These are phyloP conservation scores for Edolisoma coerulescens DNA, from an alignment of 2,113 vertebrate species.

Conservation along the genomic window DNA sequence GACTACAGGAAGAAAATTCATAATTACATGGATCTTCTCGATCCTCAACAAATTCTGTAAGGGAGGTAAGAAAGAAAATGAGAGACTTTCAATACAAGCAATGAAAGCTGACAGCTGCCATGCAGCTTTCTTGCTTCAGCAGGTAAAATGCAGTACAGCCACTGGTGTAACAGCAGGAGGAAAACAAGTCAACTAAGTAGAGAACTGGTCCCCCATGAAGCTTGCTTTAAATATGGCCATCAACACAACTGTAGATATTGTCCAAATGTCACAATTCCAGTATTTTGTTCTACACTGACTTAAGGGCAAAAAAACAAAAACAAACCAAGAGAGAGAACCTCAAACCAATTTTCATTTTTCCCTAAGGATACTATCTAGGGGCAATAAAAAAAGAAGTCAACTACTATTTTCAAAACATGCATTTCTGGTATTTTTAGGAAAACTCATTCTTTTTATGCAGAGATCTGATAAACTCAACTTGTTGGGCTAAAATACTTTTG, in stretches of 20 bases:
- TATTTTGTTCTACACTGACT: not conserved
- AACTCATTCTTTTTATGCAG: not conserved
- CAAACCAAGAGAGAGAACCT: not conserved
- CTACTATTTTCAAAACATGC: not conserved
- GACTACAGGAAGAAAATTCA: conserved; percentile 93
- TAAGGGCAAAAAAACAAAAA: fast-evolving
- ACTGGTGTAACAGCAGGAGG: not conserved
- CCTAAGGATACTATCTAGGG: not conserved
- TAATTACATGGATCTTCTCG: conserved; percentile 91
- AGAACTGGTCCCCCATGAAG: not conserved
- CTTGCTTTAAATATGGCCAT: not conserved
- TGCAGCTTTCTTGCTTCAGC: not conserved
- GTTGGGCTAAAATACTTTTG: not conserved
- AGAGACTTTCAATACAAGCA: not conserved
- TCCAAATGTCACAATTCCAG: not conserved
- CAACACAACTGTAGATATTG: not conserved
- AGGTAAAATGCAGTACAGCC: not conserved
- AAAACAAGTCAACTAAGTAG: not conserved
- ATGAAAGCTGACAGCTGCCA: not conserved
- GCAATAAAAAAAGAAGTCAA: not conserved
- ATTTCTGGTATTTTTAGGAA: not conserved
- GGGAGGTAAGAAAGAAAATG: not conserved
- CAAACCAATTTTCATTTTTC: not conserved
- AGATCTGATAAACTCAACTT: not conserved
- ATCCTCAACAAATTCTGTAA: conserved; percentile 90